These are phyloP conservation scores for Carlito syrichta DNA, from an alignment of 2,113 vertebrate genomes.

Conservation along the genomic window DNA sequence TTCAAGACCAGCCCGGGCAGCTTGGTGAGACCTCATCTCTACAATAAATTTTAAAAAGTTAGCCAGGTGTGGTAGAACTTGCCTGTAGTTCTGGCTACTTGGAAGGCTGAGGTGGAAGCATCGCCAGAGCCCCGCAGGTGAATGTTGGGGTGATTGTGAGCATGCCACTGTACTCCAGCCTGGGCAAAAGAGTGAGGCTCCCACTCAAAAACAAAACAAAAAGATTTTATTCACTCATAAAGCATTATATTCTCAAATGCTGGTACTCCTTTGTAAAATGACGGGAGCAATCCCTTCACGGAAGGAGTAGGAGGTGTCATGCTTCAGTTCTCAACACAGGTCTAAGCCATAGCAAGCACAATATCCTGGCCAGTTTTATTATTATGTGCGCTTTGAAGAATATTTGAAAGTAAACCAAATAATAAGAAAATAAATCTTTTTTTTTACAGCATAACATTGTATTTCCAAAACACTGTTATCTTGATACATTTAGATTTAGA, in stretches of 20 bases:
- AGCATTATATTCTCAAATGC: not conserved
- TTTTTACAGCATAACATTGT: not conserved
- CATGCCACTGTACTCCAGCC: too few species aligned
- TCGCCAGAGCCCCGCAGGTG: too few species aligned
- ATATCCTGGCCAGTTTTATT: accelerated
- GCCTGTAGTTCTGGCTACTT: too few species aligned
- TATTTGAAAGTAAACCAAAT: not conserved
- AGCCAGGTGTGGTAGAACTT: too few species aligned
- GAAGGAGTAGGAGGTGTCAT: accelerated
- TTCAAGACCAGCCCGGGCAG: too few species aligned
- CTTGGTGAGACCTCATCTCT: too few species aligned
- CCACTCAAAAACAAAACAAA: too few species aligned
- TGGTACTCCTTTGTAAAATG: not conserved
- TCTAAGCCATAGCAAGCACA: accelerated
- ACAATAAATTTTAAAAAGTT: too few species aligned
- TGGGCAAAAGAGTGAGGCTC: too few species aligned
- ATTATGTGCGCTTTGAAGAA: not conserved
- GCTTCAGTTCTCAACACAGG: accelerated
- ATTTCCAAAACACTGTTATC: not conserved
- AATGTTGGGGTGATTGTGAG: too few species aligned
- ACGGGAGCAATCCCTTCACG: accelerated
- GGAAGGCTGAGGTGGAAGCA: too few species aligned
- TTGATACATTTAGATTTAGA: not conserved
- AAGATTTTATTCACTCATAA: not conserved
- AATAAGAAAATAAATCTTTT: not conserved